Conservation (phyloP, 2,797 vertebrate genomes). For the Morus bassanus region DNA sequence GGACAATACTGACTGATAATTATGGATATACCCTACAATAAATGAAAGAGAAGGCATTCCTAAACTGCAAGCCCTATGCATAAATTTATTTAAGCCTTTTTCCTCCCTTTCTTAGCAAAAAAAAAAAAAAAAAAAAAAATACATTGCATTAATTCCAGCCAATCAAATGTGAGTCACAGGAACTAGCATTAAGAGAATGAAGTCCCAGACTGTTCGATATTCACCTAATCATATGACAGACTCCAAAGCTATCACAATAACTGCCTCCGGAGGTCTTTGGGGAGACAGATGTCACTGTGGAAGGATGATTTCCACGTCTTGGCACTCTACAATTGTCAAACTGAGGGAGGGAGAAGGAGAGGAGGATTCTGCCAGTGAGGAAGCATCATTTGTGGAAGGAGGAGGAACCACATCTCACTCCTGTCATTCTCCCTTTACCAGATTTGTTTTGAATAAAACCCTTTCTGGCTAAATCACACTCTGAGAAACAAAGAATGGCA, state of each 20-base stretch:
- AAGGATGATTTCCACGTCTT: constrained; percentile 47
- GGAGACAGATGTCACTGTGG: constrained; percentile 55
- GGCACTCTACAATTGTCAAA: constrained; percentile 26
- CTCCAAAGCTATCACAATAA: constrained; percentile 55
- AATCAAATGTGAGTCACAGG: neutral
- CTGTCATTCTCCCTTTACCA: constrained; percentile 23
- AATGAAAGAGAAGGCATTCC: neutral
- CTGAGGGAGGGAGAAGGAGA: neutral
- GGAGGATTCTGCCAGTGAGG: neutral
- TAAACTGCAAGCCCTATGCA: neutral
- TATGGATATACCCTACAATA: neutral
- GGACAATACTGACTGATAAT: neutral
- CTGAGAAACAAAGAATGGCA: neutral
- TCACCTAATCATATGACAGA: constrained; percentile 45
- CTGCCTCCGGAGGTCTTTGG: constrained; percentile 36
- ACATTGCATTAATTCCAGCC: neutral
- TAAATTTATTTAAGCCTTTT: neutral
- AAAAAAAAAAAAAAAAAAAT: neutral
- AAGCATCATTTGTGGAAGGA: constrained; percentile 29
- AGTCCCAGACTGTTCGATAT: constrained; percentile 44
- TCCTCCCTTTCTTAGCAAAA: neutral
- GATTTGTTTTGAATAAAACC: neutral
- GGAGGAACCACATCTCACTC: neutral
- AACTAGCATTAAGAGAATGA: constrained; percentile 35
- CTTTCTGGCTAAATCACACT: neutral